A percentile compares a stretch with the other conserved stretches of the same genome.
phyloP scores from a whole-genome alignment of 2,797 vertebrate genomes.

The Scarus forsteni region DNA sequence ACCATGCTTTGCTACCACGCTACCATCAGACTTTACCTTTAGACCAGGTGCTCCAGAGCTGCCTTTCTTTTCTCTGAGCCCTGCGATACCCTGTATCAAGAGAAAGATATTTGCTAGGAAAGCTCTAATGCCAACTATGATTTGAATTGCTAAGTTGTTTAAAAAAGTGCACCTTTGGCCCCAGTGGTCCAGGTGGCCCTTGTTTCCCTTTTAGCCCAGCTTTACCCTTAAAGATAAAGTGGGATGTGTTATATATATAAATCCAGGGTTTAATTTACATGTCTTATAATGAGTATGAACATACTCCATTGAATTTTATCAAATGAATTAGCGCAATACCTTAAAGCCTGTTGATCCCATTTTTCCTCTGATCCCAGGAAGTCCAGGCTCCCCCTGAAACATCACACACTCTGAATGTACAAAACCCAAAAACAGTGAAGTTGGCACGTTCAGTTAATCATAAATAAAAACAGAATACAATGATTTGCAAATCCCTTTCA shows the following conservation, averaged over 20 bases:
- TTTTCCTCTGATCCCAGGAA: constrained; percentile 70
- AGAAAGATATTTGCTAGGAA: neutral
- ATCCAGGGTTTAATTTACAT: neutral
- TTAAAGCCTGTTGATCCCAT: constrained; percentile 72
- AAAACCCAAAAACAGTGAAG: too few relatives aligned
- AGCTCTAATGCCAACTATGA: neutral
- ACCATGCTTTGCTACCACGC: neutral
- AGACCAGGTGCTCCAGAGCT: constrained; percentile 49
- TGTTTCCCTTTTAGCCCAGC: constrained; percentile 65
- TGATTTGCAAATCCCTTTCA: too few relatives aligned
- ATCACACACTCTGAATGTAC: constrained; percentile 5
- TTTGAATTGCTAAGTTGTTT: neutral
- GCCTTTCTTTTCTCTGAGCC: constrained; percentile 77
- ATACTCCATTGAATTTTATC: neutral
- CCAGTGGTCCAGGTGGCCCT: constrained; percentile 72
- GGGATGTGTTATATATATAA: neutral
- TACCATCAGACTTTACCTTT: constrained; percentile 72
- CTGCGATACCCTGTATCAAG: constrained; percentile 76
- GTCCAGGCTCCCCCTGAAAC: constrained; percentile 76
- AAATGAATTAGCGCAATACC: constrained; percentile 62
- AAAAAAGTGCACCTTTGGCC: constrained; percentile 73
- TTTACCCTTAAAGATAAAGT: constrained; percentile 56
- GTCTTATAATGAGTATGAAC: neutral
- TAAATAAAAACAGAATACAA: too few relatives aligned
- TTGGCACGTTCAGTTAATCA: too few relatives aligned